Base-by-base conservation (phyloP, 2,797 vertebrate genomes). In the Crenichthys baileyi region DNA sequence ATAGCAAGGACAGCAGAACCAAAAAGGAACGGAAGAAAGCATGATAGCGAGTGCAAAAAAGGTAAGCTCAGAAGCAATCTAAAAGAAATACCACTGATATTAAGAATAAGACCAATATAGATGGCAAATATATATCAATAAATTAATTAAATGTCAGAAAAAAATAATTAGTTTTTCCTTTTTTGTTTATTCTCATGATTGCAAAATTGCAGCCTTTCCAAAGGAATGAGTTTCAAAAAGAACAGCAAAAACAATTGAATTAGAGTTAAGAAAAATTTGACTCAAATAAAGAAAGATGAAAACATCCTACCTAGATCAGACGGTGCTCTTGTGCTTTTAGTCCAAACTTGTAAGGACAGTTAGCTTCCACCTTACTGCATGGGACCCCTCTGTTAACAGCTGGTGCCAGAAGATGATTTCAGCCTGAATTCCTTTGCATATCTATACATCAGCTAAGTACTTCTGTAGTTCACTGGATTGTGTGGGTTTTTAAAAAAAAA, bases 301-400 rank as follows among this genome's bases (percentile, higher is more conserved):
- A 56, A 72, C 73, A 77, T 92, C 95, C 92, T 96, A 96, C 95
- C 95, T 93, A 93, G 81, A 84, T 90, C 84, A 83, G 90, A 83
- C 86, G 88, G 83, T 79, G 73, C 85, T 87, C 81, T 84, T 89
- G 90, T 87, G 83, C 86, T 89, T 86, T 85, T 83, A 86, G 88
- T 92, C 92, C 93, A 90, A 86, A 90, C 91, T 87, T 87, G 73
- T 73, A 79, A 65, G 79, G 77, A 87, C 51, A 78, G 39, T 75
- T 53, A 73, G 70, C 78, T 81, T 84, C 79, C 87, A 84, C 83
- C 83, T 75, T 79, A 29, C 55, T n/a, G 71, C n/a, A 15, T 53
- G 51, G 77, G 78, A 81, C 78, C 83, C 79, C 86, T 84, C 85
- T 75, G 76, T 12, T 16, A 20, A 13, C 67, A 77, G 67, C 74